phyloP scores from a whole-genome alignment of 2,113 vertebrate genomes.

The Vireo altiloquus region DNA sequence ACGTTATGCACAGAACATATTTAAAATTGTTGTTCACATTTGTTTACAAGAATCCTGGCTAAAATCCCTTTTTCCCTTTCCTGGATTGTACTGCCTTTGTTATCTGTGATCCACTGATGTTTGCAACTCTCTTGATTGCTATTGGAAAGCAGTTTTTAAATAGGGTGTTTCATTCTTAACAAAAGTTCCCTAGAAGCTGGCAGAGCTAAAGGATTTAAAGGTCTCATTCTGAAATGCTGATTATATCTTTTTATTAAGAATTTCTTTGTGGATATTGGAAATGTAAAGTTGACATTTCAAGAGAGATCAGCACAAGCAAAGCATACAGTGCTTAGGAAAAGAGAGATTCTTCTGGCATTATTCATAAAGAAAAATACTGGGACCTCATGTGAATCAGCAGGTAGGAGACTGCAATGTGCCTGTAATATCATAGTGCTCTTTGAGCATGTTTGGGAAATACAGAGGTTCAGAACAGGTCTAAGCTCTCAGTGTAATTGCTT shows the following conservation, averaged over 20 bases:
- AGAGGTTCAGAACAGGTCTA: neutral
- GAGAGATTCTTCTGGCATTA: slow-evolving; percentile 3
- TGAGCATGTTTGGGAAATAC: neutral
- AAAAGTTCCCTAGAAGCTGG: slow-evolving; percentile 7
- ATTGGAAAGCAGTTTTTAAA: neutral
- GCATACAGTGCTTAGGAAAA: neutral
- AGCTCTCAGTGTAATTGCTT: slow-evolving; percentile 37
- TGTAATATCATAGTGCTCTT: neutral
- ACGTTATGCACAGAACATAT: neutral
- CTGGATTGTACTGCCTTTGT: neutral
- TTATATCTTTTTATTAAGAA: slow-evolving; percentile 54
- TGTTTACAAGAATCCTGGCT: neutral
- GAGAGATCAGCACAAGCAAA: neutral
- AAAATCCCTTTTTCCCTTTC: neutral
- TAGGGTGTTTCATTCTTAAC: neutral
- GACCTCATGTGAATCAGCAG: slow-evolving; percentile 16
- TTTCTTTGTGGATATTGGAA: slow-evolving; percentile 47
- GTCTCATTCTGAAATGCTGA: slow-evolving; percentile 48
- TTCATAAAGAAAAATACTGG: slow-evolving; percentile 29
- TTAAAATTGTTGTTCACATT: neutral
- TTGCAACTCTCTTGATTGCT: neutral
- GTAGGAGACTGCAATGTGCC: neutral
- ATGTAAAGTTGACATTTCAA: slow-evolving; percentile 57
- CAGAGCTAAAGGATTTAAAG: slow-evolving; percentile 30
- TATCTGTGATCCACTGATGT: neutral